Conservation (phyloP, 2,888 invertebrate genomes). For the Rotaria macrura region DNA sequence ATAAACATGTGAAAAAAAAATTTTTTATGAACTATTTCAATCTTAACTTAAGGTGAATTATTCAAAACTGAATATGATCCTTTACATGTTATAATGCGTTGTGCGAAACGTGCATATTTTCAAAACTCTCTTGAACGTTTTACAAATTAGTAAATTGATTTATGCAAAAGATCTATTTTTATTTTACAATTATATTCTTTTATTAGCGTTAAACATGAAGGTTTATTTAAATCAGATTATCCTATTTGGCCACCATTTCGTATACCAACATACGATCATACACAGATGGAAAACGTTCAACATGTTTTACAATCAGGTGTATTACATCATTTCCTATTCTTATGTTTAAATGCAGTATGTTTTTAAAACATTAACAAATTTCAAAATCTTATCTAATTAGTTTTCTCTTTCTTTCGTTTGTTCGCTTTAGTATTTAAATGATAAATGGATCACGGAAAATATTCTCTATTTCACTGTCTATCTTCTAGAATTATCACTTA, state of each 20-base stretch:
- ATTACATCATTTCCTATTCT: background rate
- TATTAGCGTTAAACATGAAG: background rate
- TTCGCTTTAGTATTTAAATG: background rate
- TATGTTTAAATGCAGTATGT: background rate
- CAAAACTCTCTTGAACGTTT: conserved; percentile 80
- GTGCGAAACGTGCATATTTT: conserved; percentile 80
- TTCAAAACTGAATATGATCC: conserved; percentile 90
- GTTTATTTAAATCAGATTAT: background rate
- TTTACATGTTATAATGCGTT: conserved; percentile 74
- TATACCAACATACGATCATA: background rate
- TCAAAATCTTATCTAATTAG: too few species aligned
- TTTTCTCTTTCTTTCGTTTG: background rate
- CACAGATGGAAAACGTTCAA: background rate
- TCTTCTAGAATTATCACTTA: background rate
- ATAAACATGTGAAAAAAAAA: background rate
- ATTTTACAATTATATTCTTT: background rate
- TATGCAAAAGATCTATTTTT: background rate
- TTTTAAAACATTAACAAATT: too few species aligned
- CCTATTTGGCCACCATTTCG: conserved; percentile 9
- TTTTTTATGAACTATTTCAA: background rate
- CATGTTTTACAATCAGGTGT: background rate
- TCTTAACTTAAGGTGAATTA: conserved; percentile 55
- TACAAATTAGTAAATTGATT: conserved; percentile 53
- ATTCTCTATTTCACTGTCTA: background rate
- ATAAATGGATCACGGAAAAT: background rate